These are phyloP conservation scores for Trissolcus japonicus DNA, from an alignment of 2,888 invertebrate species.

Conservation along the genomic window DNA sequence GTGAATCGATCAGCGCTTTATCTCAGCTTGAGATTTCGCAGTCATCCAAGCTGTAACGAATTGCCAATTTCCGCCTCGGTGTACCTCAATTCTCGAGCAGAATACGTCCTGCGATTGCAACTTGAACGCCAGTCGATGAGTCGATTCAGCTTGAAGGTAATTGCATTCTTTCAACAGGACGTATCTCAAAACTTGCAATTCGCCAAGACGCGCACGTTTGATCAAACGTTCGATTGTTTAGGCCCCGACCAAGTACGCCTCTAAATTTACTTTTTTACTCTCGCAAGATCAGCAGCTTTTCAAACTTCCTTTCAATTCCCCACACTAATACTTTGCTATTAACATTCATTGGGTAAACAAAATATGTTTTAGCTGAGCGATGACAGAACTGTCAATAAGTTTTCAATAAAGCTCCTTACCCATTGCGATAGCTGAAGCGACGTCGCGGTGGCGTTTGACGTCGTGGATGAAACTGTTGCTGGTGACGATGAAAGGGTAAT, in stretches of 20 bases:
- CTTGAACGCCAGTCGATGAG: constrained; percentile 20
- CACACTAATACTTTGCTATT: neutral
- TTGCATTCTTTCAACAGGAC: constrained; percentile 23
- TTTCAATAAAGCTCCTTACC: constrained; percentile 60
- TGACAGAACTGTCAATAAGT: neutral
- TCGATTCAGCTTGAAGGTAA: constrained; percentile 18
- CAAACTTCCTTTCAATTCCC: neutral
- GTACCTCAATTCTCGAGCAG: constrained; percentile 36
- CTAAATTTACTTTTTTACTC: neutral
- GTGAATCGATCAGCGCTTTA: constrained; percentile 54
- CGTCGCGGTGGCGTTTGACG: constrained; percentile 62
- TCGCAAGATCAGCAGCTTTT: neutral
- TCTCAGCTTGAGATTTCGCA: constrained; percentile 48
- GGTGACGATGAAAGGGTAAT: constrained; percentile 46
- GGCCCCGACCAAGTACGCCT: too few species aligned
- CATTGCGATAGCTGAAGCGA: constrained; percentile 65
- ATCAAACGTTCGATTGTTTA: too few species aligned
- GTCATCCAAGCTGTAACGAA: constrained; percentile 58
- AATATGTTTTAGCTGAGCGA: too few species aligned
- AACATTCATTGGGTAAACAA: neutral
- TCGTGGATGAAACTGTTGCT: constrained; percentile 56
- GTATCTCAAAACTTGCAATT: neutral
- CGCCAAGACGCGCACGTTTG: too few species aligned
- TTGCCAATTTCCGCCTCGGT: constrained; percentile 62
- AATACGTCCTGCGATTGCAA: constrained; percentile 23